phyloP scores from a whole-genome alignment of 2,797 vertebrate species.

The Adrianichthys oophorus region DNA sequence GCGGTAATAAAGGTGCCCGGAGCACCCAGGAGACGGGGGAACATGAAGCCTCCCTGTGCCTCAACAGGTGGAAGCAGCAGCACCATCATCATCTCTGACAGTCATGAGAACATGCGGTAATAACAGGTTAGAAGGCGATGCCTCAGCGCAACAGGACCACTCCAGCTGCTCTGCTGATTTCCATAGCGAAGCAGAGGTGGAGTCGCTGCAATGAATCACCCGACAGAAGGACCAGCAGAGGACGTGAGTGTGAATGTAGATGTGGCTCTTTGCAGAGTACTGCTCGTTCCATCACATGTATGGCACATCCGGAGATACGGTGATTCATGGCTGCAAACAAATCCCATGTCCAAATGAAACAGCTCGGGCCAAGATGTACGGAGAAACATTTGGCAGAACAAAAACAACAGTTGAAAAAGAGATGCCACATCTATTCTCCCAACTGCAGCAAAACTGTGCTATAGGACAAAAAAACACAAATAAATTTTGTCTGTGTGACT shows the following conservation, averaged over 20 bases:
- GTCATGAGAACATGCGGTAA: constrained; percentile 37
- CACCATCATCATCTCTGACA: constrained; percentile 20
- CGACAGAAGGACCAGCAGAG: constrained; percentile 22
- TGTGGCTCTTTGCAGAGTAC: constrained; percentile 48
- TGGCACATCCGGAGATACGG: constrained; percentile 5
- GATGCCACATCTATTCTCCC: background rate
- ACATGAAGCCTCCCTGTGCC: constrained; percentile 22
- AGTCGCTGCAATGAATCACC: constrained; percentile 65
- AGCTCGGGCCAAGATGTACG: constrained; percentile 6
- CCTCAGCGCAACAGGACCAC: constrained; percentile 9
- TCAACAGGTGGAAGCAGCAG: constrained; percentile 45
- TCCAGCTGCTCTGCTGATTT: constrained; percentile 46
- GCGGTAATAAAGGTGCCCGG: constrained; percentile 29
- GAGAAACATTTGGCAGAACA: constrained; percentile 5
- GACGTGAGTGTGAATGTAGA: constrained; percentile 73
- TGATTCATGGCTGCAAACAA: constrained; percentile 32
- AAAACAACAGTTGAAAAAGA: constrained; percentile 1
- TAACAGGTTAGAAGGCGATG: constrained; percentile 28
- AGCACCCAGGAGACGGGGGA: constrained; percentile 1
- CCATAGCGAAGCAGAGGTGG: constrained; percentile 47
- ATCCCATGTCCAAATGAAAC: constrained; percentile 12
- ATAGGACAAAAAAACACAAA: background rate
- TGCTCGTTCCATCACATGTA: constrained; percentile 50
- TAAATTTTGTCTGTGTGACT: background rate
- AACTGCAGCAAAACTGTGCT: background rate